Evolutionary conservation across 2,888 invertebrate species (phyloP).

Genomic region (Chymomyza procnemis): DNA sequence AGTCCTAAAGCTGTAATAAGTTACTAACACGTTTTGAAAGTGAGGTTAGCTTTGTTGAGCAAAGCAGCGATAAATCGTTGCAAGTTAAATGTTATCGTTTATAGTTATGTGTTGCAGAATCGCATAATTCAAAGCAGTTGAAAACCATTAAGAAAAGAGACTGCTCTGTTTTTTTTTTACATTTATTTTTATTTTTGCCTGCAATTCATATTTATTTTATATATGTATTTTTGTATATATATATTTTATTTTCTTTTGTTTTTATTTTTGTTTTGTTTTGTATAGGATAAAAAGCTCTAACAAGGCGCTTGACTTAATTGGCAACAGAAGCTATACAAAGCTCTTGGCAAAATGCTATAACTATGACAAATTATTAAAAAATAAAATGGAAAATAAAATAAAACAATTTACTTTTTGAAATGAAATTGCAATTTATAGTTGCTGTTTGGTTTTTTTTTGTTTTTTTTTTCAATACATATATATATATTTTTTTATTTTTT

Average conservation of each 20-base stretch:
- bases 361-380: neutral
- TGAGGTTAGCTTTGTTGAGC: too few species aligned
- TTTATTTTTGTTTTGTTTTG: conserved; percentile 40
- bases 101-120: too few species aligned
- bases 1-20: too few species aligned
- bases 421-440: conserved; percentile 25
- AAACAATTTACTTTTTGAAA: neutral
- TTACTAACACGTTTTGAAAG: too few species aligned
- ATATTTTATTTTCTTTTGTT: conserved; percentile 25
- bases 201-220: conserved; percentile 37
- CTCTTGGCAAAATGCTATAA: conserved; percentile 54
- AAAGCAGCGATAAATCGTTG: too few species aligned
- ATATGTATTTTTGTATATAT: conserved; percentile 28
- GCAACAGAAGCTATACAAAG: conserved; percentile 66
- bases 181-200: conserved; percentile 24
- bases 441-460: conserved; percentile 21
- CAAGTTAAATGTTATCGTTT: too few species aligned
- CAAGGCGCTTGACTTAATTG: conserved; percentile 64
- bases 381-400: neutral
- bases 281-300: conserved; percentile 63
- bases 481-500: conserved; percentile 36
- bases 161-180: conserved; percentile 6
- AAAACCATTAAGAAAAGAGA: too few species aligned
- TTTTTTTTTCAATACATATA: conserved; percentile 33
- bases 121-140: too few species aligned